A percentile compares a stretch with the other conserved stretches of the same genome.
phyloP scores from a whole-genome alignment of 2,888 invertebrate species.

The Strigamia crassipes region DNA sequence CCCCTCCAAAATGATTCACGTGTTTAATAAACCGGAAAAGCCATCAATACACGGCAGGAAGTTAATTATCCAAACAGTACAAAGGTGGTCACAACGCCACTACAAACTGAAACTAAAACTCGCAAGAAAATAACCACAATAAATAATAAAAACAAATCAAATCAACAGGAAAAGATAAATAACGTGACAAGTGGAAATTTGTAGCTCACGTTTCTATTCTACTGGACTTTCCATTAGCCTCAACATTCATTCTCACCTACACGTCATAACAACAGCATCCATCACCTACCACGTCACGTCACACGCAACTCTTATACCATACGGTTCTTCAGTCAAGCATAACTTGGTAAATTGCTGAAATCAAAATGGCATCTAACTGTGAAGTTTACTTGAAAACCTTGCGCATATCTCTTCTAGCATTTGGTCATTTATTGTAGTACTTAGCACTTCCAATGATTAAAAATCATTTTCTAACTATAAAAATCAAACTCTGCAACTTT shows the following conservation, averaged over 20 bases:
- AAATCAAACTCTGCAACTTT: too few species aligned
- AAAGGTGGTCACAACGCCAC: neutral
- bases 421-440: neutral
- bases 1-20: neutral
- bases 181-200: constrained; percentile 14
- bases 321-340: neutral
- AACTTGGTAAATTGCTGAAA: neutral
- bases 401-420: neutral
- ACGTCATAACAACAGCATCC: neutral
- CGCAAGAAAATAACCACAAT: neutral
- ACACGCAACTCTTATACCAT: neutral
- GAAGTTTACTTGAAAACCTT: neutral
- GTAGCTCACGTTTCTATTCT: neutral
- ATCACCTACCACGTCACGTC: constrained; percentile 14
- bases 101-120: neutral
- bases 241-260: constrained; percentile 7
- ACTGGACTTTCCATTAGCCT: constrained; percentile 18
- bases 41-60: neutral
- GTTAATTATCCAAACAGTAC: constrained; percentile 1
- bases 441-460: too few species aligned
- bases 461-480: too few species aligned
- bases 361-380: neutral
- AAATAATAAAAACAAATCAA: neutral
- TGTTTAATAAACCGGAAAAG: neutral
- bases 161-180: neutral